Percentiles rank a stretch among this genome's conserved stretches.
These are phyloP conservation scores for Polymixis flavicincta DNA, from an alignment of 2,888 invertebrate species.

Conservation along the genomic window DNA sequence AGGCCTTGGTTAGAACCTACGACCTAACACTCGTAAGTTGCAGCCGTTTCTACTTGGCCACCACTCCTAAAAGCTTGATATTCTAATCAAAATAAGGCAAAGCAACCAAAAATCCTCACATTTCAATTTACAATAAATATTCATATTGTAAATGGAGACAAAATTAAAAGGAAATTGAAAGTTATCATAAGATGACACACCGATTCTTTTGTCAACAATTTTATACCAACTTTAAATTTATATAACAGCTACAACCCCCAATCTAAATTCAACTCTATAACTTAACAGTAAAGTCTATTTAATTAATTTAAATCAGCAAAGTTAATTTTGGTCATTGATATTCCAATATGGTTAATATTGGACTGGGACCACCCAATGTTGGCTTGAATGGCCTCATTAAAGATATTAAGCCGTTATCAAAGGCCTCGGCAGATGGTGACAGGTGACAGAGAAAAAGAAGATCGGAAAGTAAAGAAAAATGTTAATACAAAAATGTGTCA, in stretches of 20 bases:
- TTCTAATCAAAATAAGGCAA: background rate
- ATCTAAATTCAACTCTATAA: slow-evolving; percentile 14
- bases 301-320: background rate
- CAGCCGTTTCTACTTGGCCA: background rate
- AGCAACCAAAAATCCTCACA: background rate
- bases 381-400: slow-evolving; percentile 63
- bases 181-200: slow-evolving; percentile 73
- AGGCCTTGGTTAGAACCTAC: background rate
- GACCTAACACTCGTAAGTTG: background rate
- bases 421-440: slow-evolving; percentile 67
- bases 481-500: slow-evolving; percentile 27
- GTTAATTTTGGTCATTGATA: slow-evolving; percentile 50
- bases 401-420: slow-evolving; percentile 74
- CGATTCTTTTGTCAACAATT: slow-evolving; percentile 73
- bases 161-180: slow-evolving; percentile 67
- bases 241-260: background rate
- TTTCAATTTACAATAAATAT: slow-evolving; percentile 40
- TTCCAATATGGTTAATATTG: slow-evolving; percentile 71
- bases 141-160: slow-evolving; percentile 47
- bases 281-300: background rate
- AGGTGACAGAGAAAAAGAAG: slow-evolving; percentile 67
- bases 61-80: background rate
- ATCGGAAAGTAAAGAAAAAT: slow-evolving; percentile 23
- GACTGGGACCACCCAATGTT: slow-evolving; percentile 77
- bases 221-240: slow-evolving; percentile 8